Conservation (phyloP, 2,113 vertebrate genomes). For the Calyptommatus sinebrachiatus region DNA sequence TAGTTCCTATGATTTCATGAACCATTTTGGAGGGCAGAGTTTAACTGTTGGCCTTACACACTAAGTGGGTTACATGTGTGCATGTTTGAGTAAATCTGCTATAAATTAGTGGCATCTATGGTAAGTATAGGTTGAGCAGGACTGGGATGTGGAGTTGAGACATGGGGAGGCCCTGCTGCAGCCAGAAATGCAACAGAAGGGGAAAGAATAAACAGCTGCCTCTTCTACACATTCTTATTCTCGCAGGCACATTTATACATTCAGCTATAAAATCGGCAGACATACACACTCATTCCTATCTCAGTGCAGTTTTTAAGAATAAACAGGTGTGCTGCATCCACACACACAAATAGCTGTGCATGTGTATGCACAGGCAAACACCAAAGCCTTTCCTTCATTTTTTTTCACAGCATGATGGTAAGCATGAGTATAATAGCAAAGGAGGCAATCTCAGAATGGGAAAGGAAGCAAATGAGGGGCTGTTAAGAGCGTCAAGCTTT, state of each 20-base stretch:
- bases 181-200: background rate
- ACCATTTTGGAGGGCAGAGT: background rate
- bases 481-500: background rate
- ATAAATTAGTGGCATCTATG: background rate
- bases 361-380: background rate
- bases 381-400: background rate
- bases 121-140: background rate
- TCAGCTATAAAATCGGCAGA: background rate
- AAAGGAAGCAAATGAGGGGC: background rate
- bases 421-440: background rate
- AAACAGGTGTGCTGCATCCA: background rate
- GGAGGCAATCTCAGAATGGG: slow-evolving; percentile 2
- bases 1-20: background rate
- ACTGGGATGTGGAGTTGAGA: background rate
- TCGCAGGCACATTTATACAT: background rate
- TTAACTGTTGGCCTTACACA: background rate
- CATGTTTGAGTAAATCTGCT: background rate
- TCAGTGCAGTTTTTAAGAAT: background rate
- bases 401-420: slow-evolving; percentile 6
- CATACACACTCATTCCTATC: background rate
- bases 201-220: background rate
- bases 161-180: background rate
- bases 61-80: background rate
- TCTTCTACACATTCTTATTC: background rate
- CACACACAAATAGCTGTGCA: background rate